Conservation (phyloP, 2,797 vertebrate genomes). For the Coracias cyanogaster region DNA sequence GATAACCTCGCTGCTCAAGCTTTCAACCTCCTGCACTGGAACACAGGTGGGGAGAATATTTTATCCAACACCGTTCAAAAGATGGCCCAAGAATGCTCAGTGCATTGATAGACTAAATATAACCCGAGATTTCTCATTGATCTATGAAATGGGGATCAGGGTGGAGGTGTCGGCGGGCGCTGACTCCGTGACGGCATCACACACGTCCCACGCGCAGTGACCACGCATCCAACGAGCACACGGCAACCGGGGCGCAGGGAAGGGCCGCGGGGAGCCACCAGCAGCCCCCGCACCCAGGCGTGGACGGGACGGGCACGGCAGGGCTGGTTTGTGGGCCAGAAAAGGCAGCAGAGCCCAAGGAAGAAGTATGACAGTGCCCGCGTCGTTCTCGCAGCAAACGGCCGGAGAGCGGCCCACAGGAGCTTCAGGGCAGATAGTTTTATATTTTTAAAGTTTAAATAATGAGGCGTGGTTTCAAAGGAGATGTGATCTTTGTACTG, state of each 20-base stretch:
- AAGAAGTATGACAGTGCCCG: fast-evolving
- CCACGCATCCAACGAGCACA: too few species aligned
- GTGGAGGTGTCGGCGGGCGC: background rate
- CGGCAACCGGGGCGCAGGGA: background rate
- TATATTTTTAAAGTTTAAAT: background rate
- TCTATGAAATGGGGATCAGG: background rate
- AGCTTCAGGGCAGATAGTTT: background rate
- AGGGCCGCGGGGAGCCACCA: background rate
- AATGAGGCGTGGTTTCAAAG: background rate
- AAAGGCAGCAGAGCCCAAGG: background rate
- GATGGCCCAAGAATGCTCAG: background rate
- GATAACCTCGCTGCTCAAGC: background rate
- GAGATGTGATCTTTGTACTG: background rate
- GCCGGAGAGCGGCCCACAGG: background rate
- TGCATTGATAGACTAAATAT: background rate
- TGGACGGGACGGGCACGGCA: background rate
- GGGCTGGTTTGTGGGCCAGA: background rate
- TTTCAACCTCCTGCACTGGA: background rate
- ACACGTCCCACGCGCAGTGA: background rate
- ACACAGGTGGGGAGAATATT: background rate
- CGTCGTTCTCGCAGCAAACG: fast-evolving
- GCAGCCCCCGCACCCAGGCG: background rate
- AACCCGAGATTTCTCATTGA: background rate
- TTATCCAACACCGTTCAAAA: too few species aligned
- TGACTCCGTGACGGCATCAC: background rate